These are phyloP conservation scores for Lepidothrix coronata DNA, from an alignment of 2,113 vertebrate species.

Conservation along the genomic window DNA sequence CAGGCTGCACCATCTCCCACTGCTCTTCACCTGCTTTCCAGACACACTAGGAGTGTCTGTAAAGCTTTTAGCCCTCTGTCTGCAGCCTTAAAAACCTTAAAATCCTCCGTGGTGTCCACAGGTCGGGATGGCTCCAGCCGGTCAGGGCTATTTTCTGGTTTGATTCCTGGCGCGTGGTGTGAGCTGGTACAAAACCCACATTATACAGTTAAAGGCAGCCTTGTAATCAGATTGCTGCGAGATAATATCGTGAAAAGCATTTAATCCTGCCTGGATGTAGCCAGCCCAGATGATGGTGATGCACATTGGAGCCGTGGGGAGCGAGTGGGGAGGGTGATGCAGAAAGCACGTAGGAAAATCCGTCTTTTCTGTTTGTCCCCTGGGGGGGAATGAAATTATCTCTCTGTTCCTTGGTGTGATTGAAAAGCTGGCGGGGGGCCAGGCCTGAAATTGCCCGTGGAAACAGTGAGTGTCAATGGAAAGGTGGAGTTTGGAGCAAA, in stretches of 20 bases:
- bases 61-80: neutral
- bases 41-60: accelerated
- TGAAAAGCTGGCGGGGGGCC: neutral
- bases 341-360: neutral
- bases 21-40: accelerated
- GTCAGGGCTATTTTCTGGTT: neutral
- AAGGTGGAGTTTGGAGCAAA: neutral
- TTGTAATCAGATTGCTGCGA: neutral
- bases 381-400: neutral
- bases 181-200: neutral
- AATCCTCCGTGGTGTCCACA: accelerated
- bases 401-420: neutral
- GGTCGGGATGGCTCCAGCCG: neutral
- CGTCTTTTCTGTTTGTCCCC: neutral
- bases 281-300: neutral
- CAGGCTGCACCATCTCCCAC: neutral
- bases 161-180: neutral
- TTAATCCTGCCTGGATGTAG: constrained; percentile 8
- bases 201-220: neutral
- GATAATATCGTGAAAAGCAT: neutral
- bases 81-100: neutral
- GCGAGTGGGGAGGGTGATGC: neutral
- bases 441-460: neutral
- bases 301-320: neutral
- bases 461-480: neutral